A percentile compares a stretch with the other conserved stretches of the same genome.
Conservation (phyloP, 2,888 invertebrate genomes). For the Torymus tubicola region DNA sequence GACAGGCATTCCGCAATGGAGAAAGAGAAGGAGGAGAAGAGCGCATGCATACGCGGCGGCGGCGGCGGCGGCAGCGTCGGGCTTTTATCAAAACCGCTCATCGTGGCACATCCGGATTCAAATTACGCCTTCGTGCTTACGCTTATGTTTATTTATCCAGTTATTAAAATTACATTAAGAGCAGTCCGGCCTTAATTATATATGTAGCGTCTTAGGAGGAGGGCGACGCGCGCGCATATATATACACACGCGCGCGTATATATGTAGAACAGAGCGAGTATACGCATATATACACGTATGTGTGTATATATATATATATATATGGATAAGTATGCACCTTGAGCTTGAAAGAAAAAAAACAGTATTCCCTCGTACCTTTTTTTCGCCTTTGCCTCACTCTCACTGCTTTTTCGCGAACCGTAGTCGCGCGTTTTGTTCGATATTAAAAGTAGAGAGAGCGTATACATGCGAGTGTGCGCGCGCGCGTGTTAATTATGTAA, state of each 20-base stretch:
- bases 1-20: constrained; percentile 49
- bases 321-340: background rate
- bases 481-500: constrained; percentile 42
- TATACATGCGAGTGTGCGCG: too few relatives aligned
- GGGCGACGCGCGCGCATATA: constrained; percentile 10
- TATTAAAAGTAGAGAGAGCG: constrained; percentile 14
- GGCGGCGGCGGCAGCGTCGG: constrained; percentile 53
- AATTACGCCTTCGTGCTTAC: constrained; percentile 73
- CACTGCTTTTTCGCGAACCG: too few relatives aligned
- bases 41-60: background rate
- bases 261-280: background rate
- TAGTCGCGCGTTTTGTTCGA: constrained; percentile 44
- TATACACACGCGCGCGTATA: background rate
- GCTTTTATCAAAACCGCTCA: constrained; percentile 75
- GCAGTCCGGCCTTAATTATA: constrained; percentile 67
- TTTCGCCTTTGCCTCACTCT: too few relatives aligned
- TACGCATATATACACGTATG: background rate
- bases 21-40: background rate
- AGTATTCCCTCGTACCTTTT: background rate
- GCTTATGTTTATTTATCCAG: constrained; percentile 77
- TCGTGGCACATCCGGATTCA: constrained; percentile 76
- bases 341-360: background rate
- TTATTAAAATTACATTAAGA: constrained; percentile 77
- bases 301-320: too few relatives aligned
- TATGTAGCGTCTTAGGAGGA: constrained; percentile 44